phyloP scores from a whole-genome alignment of 2,888 invertebrate species.

The Leptinotarsa juncta region DNA sequence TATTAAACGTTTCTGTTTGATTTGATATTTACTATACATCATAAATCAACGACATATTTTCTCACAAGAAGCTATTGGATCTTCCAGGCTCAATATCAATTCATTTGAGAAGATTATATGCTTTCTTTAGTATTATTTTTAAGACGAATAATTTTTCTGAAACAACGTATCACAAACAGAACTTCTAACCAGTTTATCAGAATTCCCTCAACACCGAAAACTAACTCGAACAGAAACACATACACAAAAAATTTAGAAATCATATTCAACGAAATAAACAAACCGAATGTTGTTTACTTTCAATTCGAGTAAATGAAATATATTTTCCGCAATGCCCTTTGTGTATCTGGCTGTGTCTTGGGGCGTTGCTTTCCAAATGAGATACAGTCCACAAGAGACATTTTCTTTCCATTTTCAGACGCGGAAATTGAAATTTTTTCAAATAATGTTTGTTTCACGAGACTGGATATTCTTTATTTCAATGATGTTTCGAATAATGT shows the following conservation, averaged over 20 bases:
- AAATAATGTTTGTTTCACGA: slow-evolving; percentile 11
- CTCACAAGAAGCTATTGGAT: too few relatives aligned
- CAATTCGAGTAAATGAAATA: slow-evolving; percentile 59
- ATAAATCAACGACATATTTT: too few relatives aligned
- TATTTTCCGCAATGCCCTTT: slow-evolving; percentile 48
- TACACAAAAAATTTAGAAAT: slow-evolving; percentile 19
- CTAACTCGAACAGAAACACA: neutral
- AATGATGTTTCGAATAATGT: neutral
- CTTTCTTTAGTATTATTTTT: too few relatives aligned
- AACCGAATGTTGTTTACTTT: slow-evolving; percentile 55
- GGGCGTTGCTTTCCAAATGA: slow-evolving; percentile 38
- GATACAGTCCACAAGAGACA: slow-evolving; percentile 38
- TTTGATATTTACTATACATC: too few relatives aligned
- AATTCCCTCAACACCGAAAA: neutral
- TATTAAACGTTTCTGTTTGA: too few relatives aligned
- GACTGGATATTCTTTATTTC: neutral
- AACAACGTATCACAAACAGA: too few relatives aligned
- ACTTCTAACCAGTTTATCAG: neutral
- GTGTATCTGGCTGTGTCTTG: slow-evolving; percentile 48
- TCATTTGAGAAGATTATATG: too few relatives aligned
- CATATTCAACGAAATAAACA: slow-evolving; percentile 49
- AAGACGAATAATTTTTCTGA: too few relatives aligned
- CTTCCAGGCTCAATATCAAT: too few relatives aligned
- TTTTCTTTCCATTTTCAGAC: slow-evolving; percentile 15
- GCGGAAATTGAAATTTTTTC: slow-evolving; percentile 29